Base-by-base conservation (phyloP, 2,888 invertebrate species). In the Dynastes grantii region DNA sequence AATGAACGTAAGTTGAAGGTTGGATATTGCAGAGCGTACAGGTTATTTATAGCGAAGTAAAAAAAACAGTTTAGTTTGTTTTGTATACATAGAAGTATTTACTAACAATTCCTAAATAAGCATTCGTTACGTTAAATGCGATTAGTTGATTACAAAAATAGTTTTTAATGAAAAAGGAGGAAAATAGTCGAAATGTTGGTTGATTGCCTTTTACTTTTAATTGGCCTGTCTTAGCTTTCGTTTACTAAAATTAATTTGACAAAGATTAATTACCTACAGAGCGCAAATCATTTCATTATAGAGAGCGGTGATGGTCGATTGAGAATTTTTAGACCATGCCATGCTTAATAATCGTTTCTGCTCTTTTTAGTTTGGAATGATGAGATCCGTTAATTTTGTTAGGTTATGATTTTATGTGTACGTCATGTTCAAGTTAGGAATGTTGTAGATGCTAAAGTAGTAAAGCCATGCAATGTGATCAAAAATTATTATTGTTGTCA, bases 321-420 rank as follows among this genome's bases (percentile, higher is more conserved):
- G 70, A 70, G 27, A 53, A 51, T 53, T 70, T 70, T 27, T 53
- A 70, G 70, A 70, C 70, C 70, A 70, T 70, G 51, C 70, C 27
- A 13, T 6, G 8, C 29, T 16, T 70, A 70, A 70, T 70, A 49
- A 27, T 45, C 45, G 16, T 70, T 68, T 70, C 70, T 70, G 70
- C 70, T 70, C 70, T 32, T 51, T 27, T 70, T 70, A 64, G n/a
- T 32, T 51, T 22, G 53, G 13, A 16, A 40, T 51, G 22, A 51
- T 51, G 29, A 29, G 53, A 51, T 32, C 53, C 70, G 70, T 67
- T 45, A 67, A 67, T 45, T 45, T 67, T 67, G 27, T 63, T 67
- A n/a, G 22, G 67, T 27, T 67, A 4, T 45, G n/a, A 2, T 9
- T 8, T 45, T 40, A 22, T 16, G 13, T 32, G 13, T 65, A 45